Evolutionary conservation across 1,140 invertebrate species (phyloP).

Genomic region (Belonocnema kinseyi): DNA sequence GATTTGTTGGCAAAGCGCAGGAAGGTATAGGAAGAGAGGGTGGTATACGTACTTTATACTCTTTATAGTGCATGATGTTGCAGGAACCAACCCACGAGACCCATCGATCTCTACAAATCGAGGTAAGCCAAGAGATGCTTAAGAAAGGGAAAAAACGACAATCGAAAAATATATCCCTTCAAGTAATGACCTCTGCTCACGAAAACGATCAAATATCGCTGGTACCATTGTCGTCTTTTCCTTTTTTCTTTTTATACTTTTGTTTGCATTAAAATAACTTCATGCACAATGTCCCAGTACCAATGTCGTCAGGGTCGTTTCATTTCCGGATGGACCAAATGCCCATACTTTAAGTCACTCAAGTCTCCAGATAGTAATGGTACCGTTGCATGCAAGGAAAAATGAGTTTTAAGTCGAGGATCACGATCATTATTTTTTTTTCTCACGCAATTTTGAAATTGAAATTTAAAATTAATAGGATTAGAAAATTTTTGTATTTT

Average conservation of each 20-base stretch:
- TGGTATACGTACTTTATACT: constrained; percentile 55
- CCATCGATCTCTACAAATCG: constrained; percentile 62
- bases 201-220: constrained; percentile 37
- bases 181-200: constrained; percentile 45
- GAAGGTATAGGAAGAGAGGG: constrained; percentile 52
- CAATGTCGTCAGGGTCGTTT: background rate
- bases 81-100: constrained; percentile 60
- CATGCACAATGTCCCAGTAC: background rate
- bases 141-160: constrained; percentile 29
- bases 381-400: no score
- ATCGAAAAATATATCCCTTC: constrained; percentile 47
- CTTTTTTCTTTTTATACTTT: background rate
- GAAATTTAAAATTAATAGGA: no score
- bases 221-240: background rate
- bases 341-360: no score
- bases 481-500: no score
- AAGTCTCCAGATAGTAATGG: no score
- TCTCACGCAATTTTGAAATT: no score
- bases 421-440: no score
- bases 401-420: no score
- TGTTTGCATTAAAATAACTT: constrained; percentile 18
- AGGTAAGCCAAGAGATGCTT: constrained; percentile 28
- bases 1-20: constrained; percentile 39
- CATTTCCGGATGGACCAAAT: background rate
- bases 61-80: constrained; percentile 55